Base-by-base conservation (phyloP, 2,888 invertebrate genomes). In the Nomada fabriciana region DNA sequence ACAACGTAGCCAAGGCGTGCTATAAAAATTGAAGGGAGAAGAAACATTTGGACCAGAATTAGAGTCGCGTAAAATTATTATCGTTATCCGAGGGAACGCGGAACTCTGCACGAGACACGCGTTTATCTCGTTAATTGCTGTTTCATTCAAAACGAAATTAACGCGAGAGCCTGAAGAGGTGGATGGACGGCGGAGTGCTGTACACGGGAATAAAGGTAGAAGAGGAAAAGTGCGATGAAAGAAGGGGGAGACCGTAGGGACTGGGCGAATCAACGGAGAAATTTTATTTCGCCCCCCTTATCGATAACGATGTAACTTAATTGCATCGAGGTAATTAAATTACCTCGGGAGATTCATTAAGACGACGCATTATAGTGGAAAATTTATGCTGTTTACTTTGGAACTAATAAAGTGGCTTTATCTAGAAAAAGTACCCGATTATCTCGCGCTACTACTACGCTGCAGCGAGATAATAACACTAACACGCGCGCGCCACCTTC, bases 381-480 rank as follows among this genome's bases (percentile, higher is more conserved):
- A 83, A 83, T 87, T 88, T 88, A 82, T 71, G 57, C 73, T 79
- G 57, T 78, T 81, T 78, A 60, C 79, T 63, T 29, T 70, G 59
- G 61, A 75, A 72, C 70, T 73, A 81, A 60, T 76, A 80, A 70
- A 84, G 72, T 60, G 52, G 61, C 61, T 63, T 88, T 86, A 88
- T 86, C 88, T 82, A n/a, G 59, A 65, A 53, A 75, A 84, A 79
- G 71, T 71, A 67, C 47, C 25, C 71, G 82, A 84, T 80, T 86
- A 86, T 87, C 88, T 52, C 60, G 55, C 70, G 70, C 75, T 82
- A 71, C 60, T 36, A 52, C 60, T 61, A 65, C 76, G 52, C 53
- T 57, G 36, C 20, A 52, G 59, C 13, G 47, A 77, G 76, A 86
- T 81, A 81, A 63, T 81, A 50, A 72, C 72, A 72, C 69, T 57